A percentile compares a stretch with the other conserved stretches of the same genome.
These are phyloP conservation scores for Ormia ochracea DNA, from an alignment of 2,888 invertebrate species.

Conservation along the genomic window DNA sequence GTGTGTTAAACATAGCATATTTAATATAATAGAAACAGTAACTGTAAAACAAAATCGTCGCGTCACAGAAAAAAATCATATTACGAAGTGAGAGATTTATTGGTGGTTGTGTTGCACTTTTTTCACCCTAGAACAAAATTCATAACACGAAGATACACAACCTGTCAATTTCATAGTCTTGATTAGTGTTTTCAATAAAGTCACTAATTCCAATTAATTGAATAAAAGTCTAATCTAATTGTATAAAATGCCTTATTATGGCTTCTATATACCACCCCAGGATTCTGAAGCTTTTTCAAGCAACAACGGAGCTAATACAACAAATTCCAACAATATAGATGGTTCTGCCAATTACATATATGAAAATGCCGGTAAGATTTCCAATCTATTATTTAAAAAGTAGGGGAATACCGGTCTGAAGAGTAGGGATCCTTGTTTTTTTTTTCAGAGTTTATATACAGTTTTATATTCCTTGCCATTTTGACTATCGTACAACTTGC, in stretches of 20 bases:
- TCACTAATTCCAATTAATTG: background rate
- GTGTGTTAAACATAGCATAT: no score
- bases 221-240: background rate
- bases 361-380: conserved; percentile 45
- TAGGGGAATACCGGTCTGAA: background rate
- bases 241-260: conserved; percentile 64
- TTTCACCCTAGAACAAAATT: no score
- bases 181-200: background rate
- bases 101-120: no score
- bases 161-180: background rate
- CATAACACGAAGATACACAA: no score
- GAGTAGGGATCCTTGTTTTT: conserved; percentile 47
- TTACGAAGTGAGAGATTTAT: no score
- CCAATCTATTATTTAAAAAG: no score
- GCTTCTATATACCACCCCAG: conserved; percentile 62
- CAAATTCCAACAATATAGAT: conserved; percentile 3
- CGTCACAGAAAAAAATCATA: no score
- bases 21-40: no score
- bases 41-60: no score
- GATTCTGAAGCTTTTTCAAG: background rate
- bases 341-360: conserved; percentile 4
- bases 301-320: conserved; percentile 15
- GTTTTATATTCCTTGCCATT: no score
- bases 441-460: no score
- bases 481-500: no score